Conservation (phyloP, 1,140 invertebrate genomes). For the Drosophila tsacasi region DNA sequence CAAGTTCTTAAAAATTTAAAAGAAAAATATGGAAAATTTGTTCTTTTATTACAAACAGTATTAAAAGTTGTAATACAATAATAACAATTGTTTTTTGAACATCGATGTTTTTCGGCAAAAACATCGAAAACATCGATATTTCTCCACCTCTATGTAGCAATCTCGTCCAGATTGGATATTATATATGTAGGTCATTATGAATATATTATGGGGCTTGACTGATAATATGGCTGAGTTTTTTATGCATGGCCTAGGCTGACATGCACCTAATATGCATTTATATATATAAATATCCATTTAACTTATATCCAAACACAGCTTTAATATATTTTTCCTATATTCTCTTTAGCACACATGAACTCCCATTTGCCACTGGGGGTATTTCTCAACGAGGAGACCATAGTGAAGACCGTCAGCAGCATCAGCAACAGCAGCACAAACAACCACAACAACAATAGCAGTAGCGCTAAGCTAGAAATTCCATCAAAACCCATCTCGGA, state of each 20-base stretch:
- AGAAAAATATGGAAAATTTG: no score
- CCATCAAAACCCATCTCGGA: slow-evolving; percentile 23
- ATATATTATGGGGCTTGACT: slow-evolving; percentile 6
- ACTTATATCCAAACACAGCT: neutral
- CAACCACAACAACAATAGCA: neutral
- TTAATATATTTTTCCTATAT: slow-evolving; percentile 13
- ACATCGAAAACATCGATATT: no score
- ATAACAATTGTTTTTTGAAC: no score
- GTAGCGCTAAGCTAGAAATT: slow-evolving; percentile 20
- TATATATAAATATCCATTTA: neutral
- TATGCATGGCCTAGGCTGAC: slow-evolving; percentile 34
- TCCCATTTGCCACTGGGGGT: slow-evolving; percentile 66
- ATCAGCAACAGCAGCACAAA: neutral
- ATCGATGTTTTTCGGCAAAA: no score
- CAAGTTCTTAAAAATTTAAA: no score
- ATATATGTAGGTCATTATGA: neutral
- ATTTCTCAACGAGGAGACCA: slow-evolving; percentile 45
- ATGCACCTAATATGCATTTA: slow-evolving; percentile 6
- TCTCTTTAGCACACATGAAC: slow-evolving; percentile 66
- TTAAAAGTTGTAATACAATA: no score
- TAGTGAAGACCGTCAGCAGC: slow-evolving; percentile 18
- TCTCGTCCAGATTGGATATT: neutral
- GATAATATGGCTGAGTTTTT: slow-evolving; percentile 1
- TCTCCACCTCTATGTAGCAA: no score
- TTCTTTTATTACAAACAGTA: no score